phyloP scores from a whole-genome alignment of 2,888 invertebrate species.

The Masnerella sp. region DNA sequence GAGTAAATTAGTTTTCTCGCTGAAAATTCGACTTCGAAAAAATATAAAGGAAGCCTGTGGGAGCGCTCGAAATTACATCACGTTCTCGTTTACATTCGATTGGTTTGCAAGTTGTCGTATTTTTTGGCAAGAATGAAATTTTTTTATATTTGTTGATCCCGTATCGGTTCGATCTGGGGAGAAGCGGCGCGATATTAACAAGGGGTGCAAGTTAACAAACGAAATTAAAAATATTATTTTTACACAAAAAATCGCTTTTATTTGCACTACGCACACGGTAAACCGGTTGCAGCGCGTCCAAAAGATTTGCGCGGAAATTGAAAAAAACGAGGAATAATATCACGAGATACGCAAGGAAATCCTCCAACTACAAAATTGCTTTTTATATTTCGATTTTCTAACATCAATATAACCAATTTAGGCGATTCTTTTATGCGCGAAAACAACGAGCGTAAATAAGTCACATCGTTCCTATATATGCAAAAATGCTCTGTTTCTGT shows the following conservation, averaged over 20 bases:
- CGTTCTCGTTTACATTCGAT: constrained; percentile 59
- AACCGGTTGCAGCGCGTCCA: constrained; percentile 11
- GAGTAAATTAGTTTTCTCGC: constrained; percentile 60
- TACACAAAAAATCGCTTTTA: constrained; percentile 38
- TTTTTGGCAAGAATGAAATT: constrained; percentile 55
- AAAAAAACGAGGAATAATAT: constrained; percentile 1
- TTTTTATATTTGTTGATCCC: constrained; percentile 53
- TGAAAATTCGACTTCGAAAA: constrained; percentile 61
- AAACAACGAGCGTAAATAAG: too few species aligned
- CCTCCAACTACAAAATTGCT: not conserved
- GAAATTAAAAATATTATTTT: constrained; percentile 54
- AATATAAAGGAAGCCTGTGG: constrained; percentile 61
- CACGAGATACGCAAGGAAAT: not conserved
- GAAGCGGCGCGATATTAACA: constrained; percentile 34
- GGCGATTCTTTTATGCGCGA: too few species aligned
- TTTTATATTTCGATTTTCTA: too few species aligned
- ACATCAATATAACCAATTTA: too few species aligned
- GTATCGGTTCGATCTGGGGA: constrained; percentile 19
- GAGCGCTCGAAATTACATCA: constrained; percentile 61
- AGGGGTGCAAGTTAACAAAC: constrained; percentile 36
- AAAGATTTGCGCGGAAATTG: constrained; percentile 30
- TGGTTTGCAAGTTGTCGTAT: constrained; percentile 59
- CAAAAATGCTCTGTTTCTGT: too few species aligned
- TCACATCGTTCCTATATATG: too few species aligned
- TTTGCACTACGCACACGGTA: constrained; percentile 19